Evolutionary conservation across 2,797 vertebrate genomes (phyloP).

Genomic region (Mus caroli): DNA sequence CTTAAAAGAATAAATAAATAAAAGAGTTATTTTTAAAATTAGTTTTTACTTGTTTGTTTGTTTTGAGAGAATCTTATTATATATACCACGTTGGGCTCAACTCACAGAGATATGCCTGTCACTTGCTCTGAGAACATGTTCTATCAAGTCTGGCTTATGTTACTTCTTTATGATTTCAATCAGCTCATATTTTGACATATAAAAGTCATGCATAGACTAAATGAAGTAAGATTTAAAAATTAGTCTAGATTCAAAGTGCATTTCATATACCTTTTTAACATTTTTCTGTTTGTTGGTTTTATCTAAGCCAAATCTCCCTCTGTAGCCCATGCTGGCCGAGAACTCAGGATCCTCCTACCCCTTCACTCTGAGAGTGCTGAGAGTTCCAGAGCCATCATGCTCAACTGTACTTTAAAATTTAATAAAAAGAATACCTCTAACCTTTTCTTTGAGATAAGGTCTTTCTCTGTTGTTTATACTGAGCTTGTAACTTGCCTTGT

Average conservation of each 20-base stretch:
- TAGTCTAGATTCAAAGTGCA: slow-evolving; percentile 8
- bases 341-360: not conserved
- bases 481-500: not conserved
- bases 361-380: not conserved
- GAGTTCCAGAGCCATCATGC: not conserved
- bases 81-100: not conserved
- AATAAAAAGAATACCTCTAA: not conserved
- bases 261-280: not conserved
- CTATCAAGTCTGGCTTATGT: not conserved
- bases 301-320: not conserved
- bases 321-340: not conserved
- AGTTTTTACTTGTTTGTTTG: not conserved
- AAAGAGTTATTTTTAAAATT: not conserved
- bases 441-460: not conserved
- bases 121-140: not conserved
- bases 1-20: not conserved
- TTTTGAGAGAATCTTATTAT: not conserved
- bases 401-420: not conserved
- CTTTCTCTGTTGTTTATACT: not conserved
- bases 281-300: not conserved
- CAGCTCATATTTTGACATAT: slow-evolving; percentile 12
- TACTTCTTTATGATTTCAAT: slow-evolving; percentile 20
- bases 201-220: slow-evolving; percentile 10
- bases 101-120: not conserved
- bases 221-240: slow-evolving; percentile 59